These are phyloP conservation scores for Sterrhoptilus dennistouni DNA, from an alignment of 2,113 vertebrate genomes.

Conservation along the genomic window DNA sequence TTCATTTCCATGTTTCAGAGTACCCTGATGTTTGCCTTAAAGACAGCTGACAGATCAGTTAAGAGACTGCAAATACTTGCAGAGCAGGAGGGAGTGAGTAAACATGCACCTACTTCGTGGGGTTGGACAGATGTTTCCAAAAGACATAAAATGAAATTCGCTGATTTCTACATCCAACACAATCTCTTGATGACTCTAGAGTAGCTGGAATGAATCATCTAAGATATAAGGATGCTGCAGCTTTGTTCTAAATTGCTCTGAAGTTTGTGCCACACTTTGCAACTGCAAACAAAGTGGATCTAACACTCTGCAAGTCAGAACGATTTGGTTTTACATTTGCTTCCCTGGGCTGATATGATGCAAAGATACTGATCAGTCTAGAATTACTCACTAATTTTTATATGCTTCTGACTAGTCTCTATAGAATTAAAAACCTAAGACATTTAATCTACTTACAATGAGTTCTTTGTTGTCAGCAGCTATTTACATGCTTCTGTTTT, in stretches of 20 bases:
- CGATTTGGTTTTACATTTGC: background rate
- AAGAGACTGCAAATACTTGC: background rate
- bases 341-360: background rate
- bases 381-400: background rate
- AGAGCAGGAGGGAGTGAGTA: background rate
- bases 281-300: background rate
- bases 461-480: background rate
- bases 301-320: background rate
- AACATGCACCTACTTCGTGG: background rate
- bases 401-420: background rate
- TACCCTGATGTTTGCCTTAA: background rate
- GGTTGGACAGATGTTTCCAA: background rate
- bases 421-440: background rate
- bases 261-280: background rate
- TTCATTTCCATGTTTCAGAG: background rate
- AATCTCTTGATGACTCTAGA: background rate
- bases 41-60: background rate
- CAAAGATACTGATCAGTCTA: background rate
- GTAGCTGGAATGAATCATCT: background rate
- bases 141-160: background rate
- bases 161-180: background rate
- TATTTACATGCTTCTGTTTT: background rate
- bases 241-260: background rate
- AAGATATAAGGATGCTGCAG: background rate
- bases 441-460: background rate